A percentile compares a stretch with the other conserved stretches of the same genome.
phyloP scores from a whole-genome alignment of 2,113 vertebrate species.

The Nannobrachium achirus region DNA sequence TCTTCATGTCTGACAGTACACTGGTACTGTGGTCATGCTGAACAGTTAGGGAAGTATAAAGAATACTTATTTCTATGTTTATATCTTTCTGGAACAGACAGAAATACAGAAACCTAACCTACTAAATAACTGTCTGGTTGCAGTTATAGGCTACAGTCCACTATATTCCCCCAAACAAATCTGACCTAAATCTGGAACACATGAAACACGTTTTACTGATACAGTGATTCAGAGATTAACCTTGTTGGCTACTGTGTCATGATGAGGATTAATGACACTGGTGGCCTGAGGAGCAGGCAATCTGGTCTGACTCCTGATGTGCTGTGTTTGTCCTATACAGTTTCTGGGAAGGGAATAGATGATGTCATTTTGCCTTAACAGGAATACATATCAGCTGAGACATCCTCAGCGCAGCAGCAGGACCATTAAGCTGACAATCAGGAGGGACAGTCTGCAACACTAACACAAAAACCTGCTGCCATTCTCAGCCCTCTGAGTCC shows the following conservation, averaged over 20 bases:
- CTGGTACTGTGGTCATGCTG: background rate
- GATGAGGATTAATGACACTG: slow-evolving; percentile 34
- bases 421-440: slow-evolving; percentile 24
- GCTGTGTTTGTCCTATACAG: slow-evolving; percentile 13
- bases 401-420: slow-evolving; percentile 34
- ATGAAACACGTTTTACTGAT: background rate
- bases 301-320: slow-evolving; percentile 20
- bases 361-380: slow-evolving; percentile 61
- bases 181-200: background rate
- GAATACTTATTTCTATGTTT: too few relatives aligned
- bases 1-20: background rate
- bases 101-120: too few relatives aligned
- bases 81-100: too few relatives aligned
- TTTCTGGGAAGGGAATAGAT: slow-evolving; percentile 42
- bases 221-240: slow-evolving; percentile 16
- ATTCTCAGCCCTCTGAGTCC: slow-evolving; percentile 24
- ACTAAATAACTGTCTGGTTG: accelerated
- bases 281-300: slow-evolving; percentile 39
- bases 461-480: slow-evolving; percentile 18
- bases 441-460: slow-evolving; percentile 17
- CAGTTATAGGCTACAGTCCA: background rate
- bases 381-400: slow-evolving; percentile 33
- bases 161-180: background rate
- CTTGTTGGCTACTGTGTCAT: slow-evolving; percentile 21
- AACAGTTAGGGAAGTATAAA: too few relatives aligned